phyloP scores from a whole-genome alignment of 92 coral and sea anemone genomes.

The Phymanthus crucifer region DNA sequence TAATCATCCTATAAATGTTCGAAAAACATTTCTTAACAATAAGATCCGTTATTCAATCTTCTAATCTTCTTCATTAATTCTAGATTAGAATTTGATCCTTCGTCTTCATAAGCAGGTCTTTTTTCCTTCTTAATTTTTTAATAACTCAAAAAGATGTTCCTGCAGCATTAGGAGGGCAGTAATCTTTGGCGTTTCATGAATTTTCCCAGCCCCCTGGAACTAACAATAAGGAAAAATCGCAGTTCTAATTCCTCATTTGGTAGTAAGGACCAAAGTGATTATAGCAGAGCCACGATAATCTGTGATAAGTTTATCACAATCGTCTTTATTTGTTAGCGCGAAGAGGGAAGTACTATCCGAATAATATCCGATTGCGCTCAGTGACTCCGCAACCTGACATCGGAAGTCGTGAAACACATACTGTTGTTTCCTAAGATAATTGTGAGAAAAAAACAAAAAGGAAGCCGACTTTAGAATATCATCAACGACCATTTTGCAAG shows the following conservation, averaged over 20 bases:
- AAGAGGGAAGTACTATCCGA: neutral
- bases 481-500: neutral
- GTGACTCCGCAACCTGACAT: neutral
- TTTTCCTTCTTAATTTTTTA: neutral
- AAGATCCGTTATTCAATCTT: neutral
- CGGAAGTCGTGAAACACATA: conserved; percentile 40
- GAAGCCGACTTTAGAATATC: conserved; percentile 4
- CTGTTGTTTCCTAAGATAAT: conserved; percentile 41
- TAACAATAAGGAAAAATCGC: neutral
- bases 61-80: neutral
- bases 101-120: neutral
- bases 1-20: neutral
- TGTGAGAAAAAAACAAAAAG: conserved; percentile 18
- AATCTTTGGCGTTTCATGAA: neutral
- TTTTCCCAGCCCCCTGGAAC: conserved; percentile 13
- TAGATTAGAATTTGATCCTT: neutral
- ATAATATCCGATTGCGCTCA: conserved; percentile 25
- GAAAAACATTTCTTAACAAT: neutral
- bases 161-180: neutral
- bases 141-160: neutral
- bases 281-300: neutral
- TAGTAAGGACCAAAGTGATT: neutral
- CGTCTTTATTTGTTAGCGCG: neutral
- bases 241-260: neutral
- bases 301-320: neutral